Conservation (phyloP, 2,888 invertebrate genomes). For the Drosophila kambysellisi region DNA sequence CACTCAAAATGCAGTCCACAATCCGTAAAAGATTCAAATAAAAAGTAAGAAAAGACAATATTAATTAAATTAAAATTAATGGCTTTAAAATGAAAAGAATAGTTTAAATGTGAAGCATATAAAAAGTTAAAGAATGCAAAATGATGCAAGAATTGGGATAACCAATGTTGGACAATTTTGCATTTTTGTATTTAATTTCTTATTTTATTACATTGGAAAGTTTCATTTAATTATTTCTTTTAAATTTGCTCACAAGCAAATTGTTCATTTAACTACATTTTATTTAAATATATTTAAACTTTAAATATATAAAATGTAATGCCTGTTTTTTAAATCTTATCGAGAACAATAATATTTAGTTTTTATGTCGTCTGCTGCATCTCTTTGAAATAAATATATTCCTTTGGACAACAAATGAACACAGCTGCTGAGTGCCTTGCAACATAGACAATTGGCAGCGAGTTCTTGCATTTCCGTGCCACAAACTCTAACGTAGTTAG, state of each 20-base stretch:
- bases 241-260: background rate
- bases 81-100: background rate
- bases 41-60: background rate
- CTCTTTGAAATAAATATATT: slow-evolving; percentile 9
- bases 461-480: slow-evolving; percentile 34
- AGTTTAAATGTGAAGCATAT: background rate
- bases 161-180: background rate
- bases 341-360: background rate
- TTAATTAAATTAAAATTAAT: background rate
- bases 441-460: slow-evolving; percentile 42
- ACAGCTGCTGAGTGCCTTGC: slow-evolving; percentile 28
- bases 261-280: background rate
- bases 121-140: fast-evolving
- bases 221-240: background rate
- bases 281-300: background rate
- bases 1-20: background rate
- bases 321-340: background rate
- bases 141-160: background rate
- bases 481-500: slow-evolving; percentile 8
- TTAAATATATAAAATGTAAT: background rate
- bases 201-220: fast-evolving
- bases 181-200: fast-evolving
- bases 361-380: background rate
- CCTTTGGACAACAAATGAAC: slow-evolving; percentile 20
- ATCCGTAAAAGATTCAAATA: background rate